A percentile compares a stretch with the other conserved stretches of the same genome.
Evolutionary conservation across 2,113 vertebrate genomes (phyloP).

Genomic region (Tachuris rubrigastra): DNA sequence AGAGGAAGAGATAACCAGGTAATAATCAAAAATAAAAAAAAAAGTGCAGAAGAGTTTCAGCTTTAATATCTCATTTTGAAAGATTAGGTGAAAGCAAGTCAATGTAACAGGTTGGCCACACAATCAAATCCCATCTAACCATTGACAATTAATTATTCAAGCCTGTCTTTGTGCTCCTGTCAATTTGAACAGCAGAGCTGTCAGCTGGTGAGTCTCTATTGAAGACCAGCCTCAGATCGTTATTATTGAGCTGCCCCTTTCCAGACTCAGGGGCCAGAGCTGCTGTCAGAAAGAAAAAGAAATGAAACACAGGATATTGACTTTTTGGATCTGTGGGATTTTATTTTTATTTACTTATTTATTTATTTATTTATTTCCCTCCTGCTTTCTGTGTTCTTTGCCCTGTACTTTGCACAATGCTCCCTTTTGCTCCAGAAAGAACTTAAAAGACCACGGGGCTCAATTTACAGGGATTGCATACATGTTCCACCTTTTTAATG

Average conservation of each 20-base stretch:
- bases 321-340: not conserved
- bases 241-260: constrained; percentile 70
- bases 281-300: constrained; percentile 31
- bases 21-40: not conserved
- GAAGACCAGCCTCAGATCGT: constrained; percentile 54
- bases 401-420: not conserved
- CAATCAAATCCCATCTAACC: not conserved
- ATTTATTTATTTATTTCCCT: not conserved
- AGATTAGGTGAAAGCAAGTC: not conserved
- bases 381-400: not conserved
- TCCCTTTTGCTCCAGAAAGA: not conserved
- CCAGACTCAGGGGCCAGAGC: not conserved
- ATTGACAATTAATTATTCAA: constrained; percentile 62
- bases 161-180: constrained; percentile 51
- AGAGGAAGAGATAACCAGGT: not conserved
- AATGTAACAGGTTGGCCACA: not conserved
- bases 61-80: not conserved
- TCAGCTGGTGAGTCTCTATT: constrained; percentile 49
- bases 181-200: constrained; percentile 68
- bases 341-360: not conserved
- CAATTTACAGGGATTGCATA: not conserved
- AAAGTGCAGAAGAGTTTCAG: not conserved
- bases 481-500: not conserved
- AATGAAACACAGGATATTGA: not conserved
- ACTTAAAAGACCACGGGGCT: not conserved